Conservation (phyloP, 1,140 invertebrate species). For the Notospermus geniculatus region DNA sequence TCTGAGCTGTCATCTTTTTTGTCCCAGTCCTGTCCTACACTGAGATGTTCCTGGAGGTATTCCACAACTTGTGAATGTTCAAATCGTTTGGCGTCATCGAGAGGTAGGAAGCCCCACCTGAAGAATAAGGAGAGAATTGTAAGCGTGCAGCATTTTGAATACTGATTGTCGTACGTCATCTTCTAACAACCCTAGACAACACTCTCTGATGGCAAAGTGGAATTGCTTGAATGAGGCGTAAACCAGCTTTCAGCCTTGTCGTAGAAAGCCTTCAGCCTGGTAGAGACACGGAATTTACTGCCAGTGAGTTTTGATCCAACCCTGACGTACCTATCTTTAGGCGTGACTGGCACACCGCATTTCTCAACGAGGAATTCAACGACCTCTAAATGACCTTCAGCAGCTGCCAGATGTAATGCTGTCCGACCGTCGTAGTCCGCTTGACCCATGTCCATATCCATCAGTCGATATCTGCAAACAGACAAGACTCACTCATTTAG, state of each 20-base stretch:
- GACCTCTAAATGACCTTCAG: slow-evolving; percentile 52
- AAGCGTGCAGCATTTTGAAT: too few species aligned
- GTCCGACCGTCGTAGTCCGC: slow-evolving; percentile 63
- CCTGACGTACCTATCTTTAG: slow-evolving; percentile 34
- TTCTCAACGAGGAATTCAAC: slow-evolving; percentile 41
- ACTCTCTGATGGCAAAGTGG: not conserved
- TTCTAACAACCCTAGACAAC: not conserved
- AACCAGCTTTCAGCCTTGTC: not conserved
- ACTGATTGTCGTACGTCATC: not conserved
- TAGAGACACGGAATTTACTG: not conserved
- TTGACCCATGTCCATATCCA: slow-evolving; percentile 67
- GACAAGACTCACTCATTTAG: not conserved
- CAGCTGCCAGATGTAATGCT: slow-evolving; percentile 56
- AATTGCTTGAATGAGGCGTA: not conserved
- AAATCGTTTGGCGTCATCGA: slow-evolving; percentile 84
- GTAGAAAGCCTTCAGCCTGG: too few species aligned
- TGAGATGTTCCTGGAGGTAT: slow-evolving; percentile 61
- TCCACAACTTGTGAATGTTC: slow-evolving; percentile 74
- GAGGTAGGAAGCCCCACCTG: slow-evolving; percentile 84
- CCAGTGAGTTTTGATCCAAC: not conserved
- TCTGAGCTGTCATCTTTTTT: too few species aligned
- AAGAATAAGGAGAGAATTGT: too few species aligned
- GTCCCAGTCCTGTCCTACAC: too few species aligned
- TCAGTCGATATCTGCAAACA: slow-evolving; percentile 74
- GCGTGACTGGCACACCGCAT: slow-evolving; percentile 28